Percentiles rank a stretch among this genome's conserved stretches.
phyloP scores from a whole-genome alignment of 2,797 vertebrate genomes.

The Tenualosa thibaudeaui region DNA sequence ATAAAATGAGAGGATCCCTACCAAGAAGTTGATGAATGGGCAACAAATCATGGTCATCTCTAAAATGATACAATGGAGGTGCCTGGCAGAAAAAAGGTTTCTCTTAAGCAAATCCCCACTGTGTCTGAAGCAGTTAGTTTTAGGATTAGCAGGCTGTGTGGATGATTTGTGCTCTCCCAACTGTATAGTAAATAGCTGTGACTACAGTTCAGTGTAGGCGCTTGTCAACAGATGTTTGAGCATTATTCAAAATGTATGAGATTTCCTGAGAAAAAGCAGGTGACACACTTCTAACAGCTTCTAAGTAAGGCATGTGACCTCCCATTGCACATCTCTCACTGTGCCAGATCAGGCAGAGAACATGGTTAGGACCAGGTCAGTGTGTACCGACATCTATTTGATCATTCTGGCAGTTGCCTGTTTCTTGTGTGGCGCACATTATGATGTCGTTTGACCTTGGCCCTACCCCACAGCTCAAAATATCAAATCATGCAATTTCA shows the following conservation, averaged over 20 bases:
- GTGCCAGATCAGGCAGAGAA: background rate
- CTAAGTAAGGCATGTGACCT: background rate
- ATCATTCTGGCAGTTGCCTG: background rate
- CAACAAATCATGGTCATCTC: slow-evolving; percentile 1
- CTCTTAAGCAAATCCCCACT: background rate
- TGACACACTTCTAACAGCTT: background rate
- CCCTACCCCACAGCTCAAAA: background rate
- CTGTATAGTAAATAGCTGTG: slow-evolving; percentile 2
- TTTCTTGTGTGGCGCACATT: background rate
- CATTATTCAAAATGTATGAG: slow-evolving; percentile 16
- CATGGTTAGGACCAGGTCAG: background rate
- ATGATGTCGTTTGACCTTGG: background rate
- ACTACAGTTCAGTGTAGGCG: background rate
- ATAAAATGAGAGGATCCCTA: background rate
- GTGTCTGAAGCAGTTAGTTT: background rate
- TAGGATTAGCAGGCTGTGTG: background rate
- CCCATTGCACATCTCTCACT: background rate
- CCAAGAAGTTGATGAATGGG: slow-evolving; percentile 1
- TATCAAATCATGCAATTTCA: background rate
- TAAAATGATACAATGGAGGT: background rate
- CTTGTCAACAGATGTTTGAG: slow-evolving; percentile 4
- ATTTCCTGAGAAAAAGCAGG: slow-evolving; percentile 1
- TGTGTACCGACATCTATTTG: background rate
- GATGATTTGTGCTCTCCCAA: slow-evolving; percentile 13
- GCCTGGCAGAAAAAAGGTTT: background rate